Evolutionary conservation across 1,140 invertebrate species (phyloP).

Genomic region (Trichonephila clavata): DNA sequence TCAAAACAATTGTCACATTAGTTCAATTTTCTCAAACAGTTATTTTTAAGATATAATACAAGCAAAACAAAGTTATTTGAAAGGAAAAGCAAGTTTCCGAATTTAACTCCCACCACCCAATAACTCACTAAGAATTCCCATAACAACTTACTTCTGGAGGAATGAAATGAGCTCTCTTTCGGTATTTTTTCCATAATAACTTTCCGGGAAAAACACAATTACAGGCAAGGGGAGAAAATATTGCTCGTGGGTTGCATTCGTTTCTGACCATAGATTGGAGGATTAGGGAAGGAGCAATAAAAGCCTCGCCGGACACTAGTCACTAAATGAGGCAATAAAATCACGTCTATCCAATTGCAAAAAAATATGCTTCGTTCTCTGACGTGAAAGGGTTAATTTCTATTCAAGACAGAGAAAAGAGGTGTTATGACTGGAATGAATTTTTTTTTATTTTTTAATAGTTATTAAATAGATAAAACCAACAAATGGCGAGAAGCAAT

Average conservation of each 20-base stretch:
- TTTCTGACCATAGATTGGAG: conserved; percentile 28
- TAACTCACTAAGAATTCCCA: too few species aligned
- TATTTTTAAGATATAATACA: too few species aligned
- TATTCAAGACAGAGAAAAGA: neutral
- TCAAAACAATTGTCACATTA: too few species aligned
- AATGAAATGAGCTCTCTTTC: neutral
- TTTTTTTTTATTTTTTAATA: too few species aligned
- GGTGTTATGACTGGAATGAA: neutral
- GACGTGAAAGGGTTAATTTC: neutral
- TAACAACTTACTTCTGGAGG: too few species aligned
- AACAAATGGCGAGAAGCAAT: too few species aligned
- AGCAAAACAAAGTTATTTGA: too few species aligned
- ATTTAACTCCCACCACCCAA: too few species aligned
- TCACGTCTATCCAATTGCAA: neutral
- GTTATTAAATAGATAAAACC: too few species aligned
- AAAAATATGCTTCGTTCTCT: too few species aligned
- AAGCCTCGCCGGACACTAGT: conserved; percentile 28
- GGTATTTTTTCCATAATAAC: neutral
- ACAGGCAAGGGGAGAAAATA: neutral
- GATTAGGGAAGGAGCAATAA: conserved; percentile 27
- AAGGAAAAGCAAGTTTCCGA: too few species aligned
- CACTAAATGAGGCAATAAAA: conserved; percentile 40
- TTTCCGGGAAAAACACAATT: conserved; percentile 9
- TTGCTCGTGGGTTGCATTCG: conserved; percentile 9
- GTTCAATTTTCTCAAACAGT: too few species aligned